phyloP scores from a whole-genome alignment of 2,888 invertebrate species.

The Heliothis peltigera region DNA sequence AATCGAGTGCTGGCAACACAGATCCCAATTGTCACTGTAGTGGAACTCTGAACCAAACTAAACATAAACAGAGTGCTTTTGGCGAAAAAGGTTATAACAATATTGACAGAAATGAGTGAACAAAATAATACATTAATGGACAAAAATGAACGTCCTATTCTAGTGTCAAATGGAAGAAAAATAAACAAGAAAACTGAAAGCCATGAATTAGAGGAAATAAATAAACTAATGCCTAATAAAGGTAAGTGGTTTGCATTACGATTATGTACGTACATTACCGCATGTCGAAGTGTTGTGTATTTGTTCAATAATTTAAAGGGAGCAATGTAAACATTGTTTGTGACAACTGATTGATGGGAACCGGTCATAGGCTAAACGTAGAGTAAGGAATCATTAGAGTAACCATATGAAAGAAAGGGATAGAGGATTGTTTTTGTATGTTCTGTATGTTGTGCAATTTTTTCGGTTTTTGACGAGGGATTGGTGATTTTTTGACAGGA shows the following conservation, averaged over 20 bases:
- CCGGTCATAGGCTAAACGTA: conserved; percentile 8
- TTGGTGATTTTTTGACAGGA: too few relatives aligned
- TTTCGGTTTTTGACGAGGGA: background rate
- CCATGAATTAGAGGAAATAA: conserved; percentile 40
- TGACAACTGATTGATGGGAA: conserved; percentile 40
- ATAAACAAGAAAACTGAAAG: conserved; percentile 24
- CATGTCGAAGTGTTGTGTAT: background rate
- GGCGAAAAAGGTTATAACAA: conserved; percentile 11
- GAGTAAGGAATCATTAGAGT: background rate
- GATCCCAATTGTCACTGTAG: conserved; percentile 18
- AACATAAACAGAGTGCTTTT: conserved; percentile 40
- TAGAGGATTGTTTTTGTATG: background rate
- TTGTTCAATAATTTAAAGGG: conserved; percentile 1
- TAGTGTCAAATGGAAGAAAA: conserved; percentile 17
- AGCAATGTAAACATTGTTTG: conserved; percentile 7
- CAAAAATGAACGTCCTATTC: conserved; percentile 4
- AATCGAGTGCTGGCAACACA: conserved; percentile 22
- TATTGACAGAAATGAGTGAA: conserved; percentile 37
- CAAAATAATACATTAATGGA: conserved; percentile 26
- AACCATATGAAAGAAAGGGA: conserved; percentile 3
- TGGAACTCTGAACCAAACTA: conserved; percentile 21
- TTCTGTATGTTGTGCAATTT: background rate
- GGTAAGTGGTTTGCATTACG: conserved; percentile 38
- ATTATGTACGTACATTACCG: background rate
- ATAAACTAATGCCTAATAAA: conserved; percentile 24